Evolutionary conservation across 2,797 vertebrate species (phyloP).

Genomic region (Anomalospiza imberbis): DNA sequence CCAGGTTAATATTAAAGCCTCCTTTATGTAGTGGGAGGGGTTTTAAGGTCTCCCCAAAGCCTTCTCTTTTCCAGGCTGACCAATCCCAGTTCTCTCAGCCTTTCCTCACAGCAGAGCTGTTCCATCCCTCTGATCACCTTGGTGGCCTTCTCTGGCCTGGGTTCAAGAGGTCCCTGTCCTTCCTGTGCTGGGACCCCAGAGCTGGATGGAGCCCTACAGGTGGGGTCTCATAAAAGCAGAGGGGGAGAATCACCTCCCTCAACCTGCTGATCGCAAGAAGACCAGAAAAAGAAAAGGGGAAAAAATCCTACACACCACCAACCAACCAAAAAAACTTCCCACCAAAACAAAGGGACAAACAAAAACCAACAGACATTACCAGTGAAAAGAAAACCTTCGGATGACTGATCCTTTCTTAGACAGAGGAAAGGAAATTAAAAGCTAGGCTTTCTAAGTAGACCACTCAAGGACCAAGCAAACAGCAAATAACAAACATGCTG

Average conservation of each 20-base stretch:
- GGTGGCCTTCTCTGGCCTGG: background rate
- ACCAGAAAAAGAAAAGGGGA: background rate
- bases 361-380: background rate
- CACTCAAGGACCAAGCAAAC: background rate
- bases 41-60: background rate
- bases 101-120: background rate
- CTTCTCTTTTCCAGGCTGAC: rapidly evolving
- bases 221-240: background rate
- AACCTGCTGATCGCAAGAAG: background rate
- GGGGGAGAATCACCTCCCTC: background rate
- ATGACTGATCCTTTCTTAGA: background rate
- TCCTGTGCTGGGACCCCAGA: background rate
- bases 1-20: background rate
- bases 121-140: background rate
- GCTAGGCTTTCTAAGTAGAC: background rate
- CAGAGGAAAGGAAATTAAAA: background rate
- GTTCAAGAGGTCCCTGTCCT: background rate
- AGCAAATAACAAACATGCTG: background rate
- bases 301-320: background rate
- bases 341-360: background rate
- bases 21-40: background rate
- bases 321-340: no score
- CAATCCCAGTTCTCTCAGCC: background rate
- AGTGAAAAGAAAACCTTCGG: background rate
- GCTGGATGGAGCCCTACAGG: background rate